Base-by-base conservation (phyloP, 2,888 invertebrate genomes). In the Apamea epomidion region DNA sequence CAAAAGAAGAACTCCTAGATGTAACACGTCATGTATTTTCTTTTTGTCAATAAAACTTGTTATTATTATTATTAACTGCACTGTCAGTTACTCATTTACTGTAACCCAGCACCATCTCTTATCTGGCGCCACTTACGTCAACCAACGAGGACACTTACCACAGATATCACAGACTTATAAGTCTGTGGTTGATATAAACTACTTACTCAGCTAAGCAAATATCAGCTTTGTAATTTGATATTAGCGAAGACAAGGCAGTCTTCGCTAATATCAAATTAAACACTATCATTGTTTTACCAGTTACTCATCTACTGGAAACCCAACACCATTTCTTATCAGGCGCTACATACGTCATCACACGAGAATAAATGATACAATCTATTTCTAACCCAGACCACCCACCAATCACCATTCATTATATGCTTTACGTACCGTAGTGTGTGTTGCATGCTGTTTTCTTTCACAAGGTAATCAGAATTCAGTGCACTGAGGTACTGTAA, bases 381-480 rank as follows among this genome's bases (percentile, higher is more conserved):
- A 51, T 75, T 68, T 74, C 72, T 25, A 62, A 25, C 14, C 16
- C n/a, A 54, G 51, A 83, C 64, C 65, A 51, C 25, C 73, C 25
- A 58, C 65, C 37, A 67, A 70, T 42, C 29, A 32, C n/a, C 58
- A 85, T 72, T 42, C n/a, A 37, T 68, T 42, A 54, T 14, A 6
- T n/a, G 42, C 45, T 45, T 37, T 32, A 48, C 25, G 18, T 60
- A 25, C 18, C 32, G 32, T 37, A 37, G 25, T 74, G 18, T 71
- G 16, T 8, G 16, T 37, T 58, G 54, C 78, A 42, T 25, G 29
- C 51, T 32, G 42, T 72, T 60, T 60, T 67, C 21, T 72, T 69
- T 76, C 8, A 37, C 16, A 65, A 74, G 51, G 25, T 60, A 51
- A 73, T 85, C 51, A 48, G 51, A 75, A 83, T 81, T 85, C 86